Evolutionary conservation across 2,113 vertebrate species (phyloP).

Genomic region (Illadopsis cleaveri): DNA sequence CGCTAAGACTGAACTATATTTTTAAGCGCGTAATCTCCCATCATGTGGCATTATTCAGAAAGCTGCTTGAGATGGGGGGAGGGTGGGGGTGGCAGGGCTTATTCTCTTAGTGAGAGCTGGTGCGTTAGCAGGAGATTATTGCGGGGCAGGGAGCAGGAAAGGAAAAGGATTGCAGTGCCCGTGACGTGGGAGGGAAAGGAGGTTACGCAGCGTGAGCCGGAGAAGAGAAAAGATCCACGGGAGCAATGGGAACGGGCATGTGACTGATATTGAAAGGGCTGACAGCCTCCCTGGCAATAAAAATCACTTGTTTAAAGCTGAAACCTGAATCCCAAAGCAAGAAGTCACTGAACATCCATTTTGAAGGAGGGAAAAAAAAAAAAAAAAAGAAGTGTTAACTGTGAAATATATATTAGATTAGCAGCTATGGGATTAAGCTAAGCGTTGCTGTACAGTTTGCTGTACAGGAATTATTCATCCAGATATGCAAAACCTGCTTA

Average conservation of each 20-base stretch:
- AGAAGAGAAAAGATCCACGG: neutral
- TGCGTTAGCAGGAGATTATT: conserved; percentile 50
- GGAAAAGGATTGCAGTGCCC: conserved; percentile 30
- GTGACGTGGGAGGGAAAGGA: conserved; percentile 33
- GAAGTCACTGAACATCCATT: neutral
- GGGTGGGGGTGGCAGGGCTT: conserved; percentile 28
- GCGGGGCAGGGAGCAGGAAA: conserved; percentile 17
- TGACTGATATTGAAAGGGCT: neutral
- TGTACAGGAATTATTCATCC: neutral
- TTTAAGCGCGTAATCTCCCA: conserved; percentile 54
- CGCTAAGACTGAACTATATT: conserved; percentile 32
- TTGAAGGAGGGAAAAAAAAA: neutral
- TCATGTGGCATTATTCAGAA: conserved; percentile 43
- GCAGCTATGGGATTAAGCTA: neutral
- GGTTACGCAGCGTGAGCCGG: conserved; percentile 25
- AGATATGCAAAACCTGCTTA: neutral
- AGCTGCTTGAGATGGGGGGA: conserved; percentile 55
- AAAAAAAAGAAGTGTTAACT: no score
- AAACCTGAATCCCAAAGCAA: neutral
- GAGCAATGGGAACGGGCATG: neutral
- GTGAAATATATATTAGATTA: neutral
- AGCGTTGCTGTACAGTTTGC: neutral
- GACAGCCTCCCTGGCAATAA: neutral
- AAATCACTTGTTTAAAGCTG: neutral
- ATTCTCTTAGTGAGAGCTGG: conserved; percentile 52